Base-by-base conservation (phyloP, 2,797 vertebrate genomes). In the Danio jaintianensis region DNA sequence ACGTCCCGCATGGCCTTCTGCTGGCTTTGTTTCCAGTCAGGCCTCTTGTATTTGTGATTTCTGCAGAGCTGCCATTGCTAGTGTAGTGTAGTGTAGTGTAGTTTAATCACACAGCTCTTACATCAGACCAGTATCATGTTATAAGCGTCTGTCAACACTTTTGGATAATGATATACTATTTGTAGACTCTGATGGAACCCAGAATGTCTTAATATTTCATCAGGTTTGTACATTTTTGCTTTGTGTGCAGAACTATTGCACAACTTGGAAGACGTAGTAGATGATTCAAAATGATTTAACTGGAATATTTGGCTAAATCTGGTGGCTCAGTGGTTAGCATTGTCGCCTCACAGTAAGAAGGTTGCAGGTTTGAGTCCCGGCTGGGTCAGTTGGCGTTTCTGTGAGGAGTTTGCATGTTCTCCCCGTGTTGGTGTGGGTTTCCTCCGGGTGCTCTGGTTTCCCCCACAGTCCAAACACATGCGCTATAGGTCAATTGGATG, bases 81-180 rank as follows among this genome's bases (percentile, higher is more conserved):
- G 6, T 16, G 16, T 36, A 53, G 16, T 84, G 56, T 75, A 59
- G 59, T 50, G 72, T 78, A 67, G 72, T 77, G 22, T 63, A 77
- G 62, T 45, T 20, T n/a, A 66, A 48, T 70, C 71, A 71, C 5
- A 56, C n/a, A 9, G 9, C 18, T 55, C 50, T 55, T 55, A 15
- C 50, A 70, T 20, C 38, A 6, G 15, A n/a, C n/a, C n/a, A 40
- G n/a, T 47, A n/a, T 48, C 55, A 36, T 0, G 7, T 22, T n/a
- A 58, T 29, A 4, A 29, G 13, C 16, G 2, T 73, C 50, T 38
- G 20, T 74, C 71, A 48, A 61, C 71, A 47, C 55, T 48, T 61
- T 56, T 71, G n/a, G 69, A 55, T 71, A 55, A 9, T 71, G 52
- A 22, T 42, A 22, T 55, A 22, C n/a, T 55, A 55, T 20, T 71